Base-by-base conservation (phyloP, 2,888 invertebrate species). In the Biston betularia region DNA sequence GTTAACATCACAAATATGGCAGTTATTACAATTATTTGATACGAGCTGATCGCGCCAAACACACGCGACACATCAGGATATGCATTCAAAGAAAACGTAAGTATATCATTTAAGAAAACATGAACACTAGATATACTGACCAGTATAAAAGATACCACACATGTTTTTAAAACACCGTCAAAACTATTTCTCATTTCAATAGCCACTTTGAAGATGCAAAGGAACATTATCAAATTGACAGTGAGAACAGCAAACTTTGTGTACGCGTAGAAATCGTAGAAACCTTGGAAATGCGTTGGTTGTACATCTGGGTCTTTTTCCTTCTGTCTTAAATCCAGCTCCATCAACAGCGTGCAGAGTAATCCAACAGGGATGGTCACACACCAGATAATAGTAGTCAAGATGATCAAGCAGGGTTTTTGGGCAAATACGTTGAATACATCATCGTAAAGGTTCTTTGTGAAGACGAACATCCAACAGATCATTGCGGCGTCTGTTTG, bases 381-480 rank as follows among this genome's bases (percentile, higher is more conserved):
- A 0, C 72, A 45, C 88, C 88, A 90, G 42, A 87, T 76, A 0
- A 79, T n/a, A 3, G 78, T 15, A 0, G 82, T 82, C 0, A 81
- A 58, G 0, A 78, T 0, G 0, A 72, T 9, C 3, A 89, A 74
- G 45, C 77, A 82, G 11, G 67, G 67, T 48, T 79, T 79, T 5
- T 77, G 52, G 2, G 71, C 66, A 42, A 87, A 88, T 49, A 89
- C 89, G 2, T 82, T 48, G 0, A 90, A 82, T 8, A 89, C 79
- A 77, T 90, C 90, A 15, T 88, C 83, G 69, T 88, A 90, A 10
- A 92, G 69, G 62, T 89, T 86, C 68, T 86, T 88, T 0, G 89
- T 86, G 67, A 88, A 90, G 2, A 89, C 65, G 45, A 87, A 87
- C 89, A 89, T 91, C 81, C 88, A 86, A 11, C 80, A 77, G 0